A percentile compares a stretch with the other conserved stretches of the same genome.
Conservation (phyloP, 2,797 vertebrate genomes). For the Argentina silus region DNA sequence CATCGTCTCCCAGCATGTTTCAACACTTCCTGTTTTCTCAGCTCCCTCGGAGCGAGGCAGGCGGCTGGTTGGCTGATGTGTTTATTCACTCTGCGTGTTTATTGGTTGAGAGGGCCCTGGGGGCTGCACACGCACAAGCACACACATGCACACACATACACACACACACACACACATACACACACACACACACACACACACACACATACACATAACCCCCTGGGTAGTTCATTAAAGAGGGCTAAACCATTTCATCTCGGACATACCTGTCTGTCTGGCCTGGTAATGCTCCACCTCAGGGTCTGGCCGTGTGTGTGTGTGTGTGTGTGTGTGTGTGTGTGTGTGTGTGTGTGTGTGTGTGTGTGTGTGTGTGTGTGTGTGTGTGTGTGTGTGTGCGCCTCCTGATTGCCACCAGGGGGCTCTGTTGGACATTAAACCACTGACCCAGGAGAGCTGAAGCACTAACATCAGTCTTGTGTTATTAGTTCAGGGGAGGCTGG, state of each 20-base stretch:
- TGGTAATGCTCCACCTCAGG: neutral
- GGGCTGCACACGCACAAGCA: neutral
- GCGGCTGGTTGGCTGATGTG: neutral
- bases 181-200: too few relatives aligned
- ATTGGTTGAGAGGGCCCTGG: neutral
- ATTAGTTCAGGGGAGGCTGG: too few relatives aligned
- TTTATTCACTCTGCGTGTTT: constrained; percentile 1
- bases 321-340: neutral
- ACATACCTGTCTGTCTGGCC: constrained; percentile 17
- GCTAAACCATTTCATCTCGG: neutral
- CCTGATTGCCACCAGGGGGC: neutral
- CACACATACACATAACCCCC: too few relatives aligned
- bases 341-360: constrained; percentile 2
- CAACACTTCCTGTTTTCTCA: neutral
- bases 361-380: neutral
- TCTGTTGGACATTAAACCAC: neutral
- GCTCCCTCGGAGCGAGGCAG: neutral
- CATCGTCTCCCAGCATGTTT: neutral
- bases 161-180: too few relatives aligned
- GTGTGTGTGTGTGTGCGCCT: neutral
- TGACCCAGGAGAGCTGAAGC: neutral
- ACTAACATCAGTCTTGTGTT: too few relatives aligned
- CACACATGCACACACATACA: too few relatives aligned
- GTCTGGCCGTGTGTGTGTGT: neutral
- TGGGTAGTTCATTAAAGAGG: neutral